A percentile compares a stretch with the other conserved stretches of the same genome.
These are phyloP conservation scores for Pedionomus torquatus DNA, from an alignment of 2,113 vertebrate genomes.

Conservation along the genomic window DNA sequence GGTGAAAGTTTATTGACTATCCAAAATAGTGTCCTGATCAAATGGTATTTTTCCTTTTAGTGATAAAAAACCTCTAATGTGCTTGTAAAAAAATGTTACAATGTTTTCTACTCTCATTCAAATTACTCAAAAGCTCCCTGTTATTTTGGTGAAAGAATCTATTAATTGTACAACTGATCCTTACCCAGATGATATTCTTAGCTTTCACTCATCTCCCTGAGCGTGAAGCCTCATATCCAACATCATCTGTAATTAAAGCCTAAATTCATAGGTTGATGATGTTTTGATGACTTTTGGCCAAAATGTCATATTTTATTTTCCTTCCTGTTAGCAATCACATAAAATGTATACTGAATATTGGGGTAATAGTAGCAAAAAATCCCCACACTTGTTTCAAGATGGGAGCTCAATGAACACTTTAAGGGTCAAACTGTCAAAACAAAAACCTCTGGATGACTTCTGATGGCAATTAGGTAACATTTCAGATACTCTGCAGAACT, in stretches of 20 bases:
- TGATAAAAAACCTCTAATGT: neutral
- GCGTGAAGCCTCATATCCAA: neutral
- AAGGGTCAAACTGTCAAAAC: neutral
- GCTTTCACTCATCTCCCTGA: neutral
- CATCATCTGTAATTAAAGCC: neutral
- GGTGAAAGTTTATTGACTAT: neutral
- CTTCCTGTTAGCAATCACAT: neutral
- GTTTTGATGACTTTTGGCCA: neutral
- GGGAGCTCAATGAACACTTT: neutral
- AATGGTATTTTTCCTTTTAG: neutral
- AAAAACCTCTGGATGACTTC: neutral
- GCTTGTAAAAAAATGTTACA: neutral
- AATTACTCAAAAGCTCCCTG: neutral
- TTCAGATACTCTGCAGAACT: neutral
- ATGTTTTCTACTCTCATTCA: neutral
- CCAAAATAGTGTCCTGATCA: neutral
- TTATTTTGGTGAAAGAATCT: neutral
- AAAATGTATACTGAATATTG: neutral
- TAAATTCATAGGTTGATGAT: neutral
- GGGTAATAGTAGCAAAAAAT: neutral
- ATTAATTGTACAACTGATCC: neutral
- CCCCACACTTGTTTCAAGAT: neutral
- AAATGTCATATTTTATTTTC: conserved; percentile 5
- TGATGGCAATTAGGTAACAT: neutral
- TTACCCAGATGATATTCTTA: too few relatives aligned